These are phyloP conservation scores for Crioceris asparagi DNA, from an alignment of 2,888 invertebrate genomes.

Conservation along the genomic window DNA sequence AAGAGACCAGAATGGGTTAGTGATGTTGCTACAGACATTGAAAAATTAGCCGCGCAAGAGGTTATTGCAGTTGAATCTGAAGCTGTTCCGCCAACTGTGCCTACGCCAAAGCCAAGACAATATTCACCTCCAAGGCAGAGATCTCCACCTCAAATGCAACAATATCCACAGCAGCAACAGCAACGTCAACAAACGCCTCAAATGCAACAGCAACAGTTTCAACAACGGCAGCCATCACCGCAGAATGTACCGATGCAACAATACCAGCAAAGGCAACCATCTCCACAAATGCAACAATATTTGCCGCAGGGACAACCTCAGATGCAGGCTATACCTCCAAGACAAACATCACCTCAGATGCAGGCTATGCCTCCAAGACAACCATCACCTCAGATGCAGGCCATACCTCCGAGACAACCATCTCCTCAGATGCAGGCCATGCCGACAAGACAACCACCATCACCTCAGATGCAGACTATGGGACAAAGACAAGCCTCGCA, in stretches of 20 bases:
- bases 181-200: neutral
- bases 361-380: neutral
- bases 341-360: neutral
- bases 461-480: conserved; percentile 1
- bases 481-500: conserved; percentile 10
- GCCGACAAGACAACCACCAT: conserved; percentile 1
- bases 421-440: neutral
- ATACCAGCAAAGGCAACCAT: too few relatives aligned
- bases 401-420: neutral
- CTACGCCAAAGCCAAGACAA: neutral
- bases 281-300: too few relatives aligned
- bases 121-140: neutral
- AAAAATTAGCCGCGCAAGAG: conserved; percentile 15
- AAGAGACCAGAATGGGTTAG: conserved; percentile 18
- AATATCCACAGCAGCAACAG: neutral
- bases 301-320: too few relatives aligned
- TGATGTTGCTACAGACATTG: conserved; percentile 20
- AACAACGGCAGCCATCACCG: too few relatives aligned
- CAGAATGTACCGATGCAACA: too few relatives aligned
- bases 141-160: neutral
- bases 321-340: neutral
- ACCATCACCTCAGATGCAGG: neutral
- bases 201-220: too few relatives aligned
- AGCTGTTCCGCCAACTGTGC: neutral
- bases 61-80: conserved; percentile 10